Percentiles rank a stretch among this genome's conserved stretches.
Conservation (phyloP, 2,888 invertebrate species). For the Hedya salicella region DNA sequence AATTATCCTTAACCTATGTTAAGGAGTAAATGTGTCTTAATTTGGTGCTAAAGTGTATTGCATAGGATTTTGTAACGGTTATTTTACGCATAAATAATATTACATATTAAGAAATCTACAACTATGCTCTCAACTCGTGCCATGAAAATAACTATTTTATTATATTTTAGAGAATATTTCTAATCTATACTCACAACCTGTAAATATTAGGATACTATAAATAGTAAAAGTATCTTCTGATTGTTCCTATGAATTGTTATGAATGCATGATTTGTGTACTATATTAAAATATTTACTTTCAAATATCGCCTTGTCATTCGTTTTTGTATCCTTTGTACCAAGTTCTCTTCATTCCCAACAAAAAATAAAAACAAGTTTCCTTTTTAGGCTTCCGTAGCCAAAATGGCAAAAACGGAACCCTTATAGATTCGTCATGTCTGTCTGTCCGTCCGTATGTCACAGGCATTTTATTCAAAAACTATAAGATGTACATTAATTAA, state of each 20-base stretch:
- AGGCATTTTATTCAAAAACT: too few relatives aligned
- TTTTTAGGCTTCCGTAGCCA: too few relatives aligned
- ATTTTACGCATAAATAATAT: background rate
- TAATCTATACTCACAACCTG: slow-evolving; percentile 26
- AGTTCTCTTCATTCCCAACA: too few relatives aligned
- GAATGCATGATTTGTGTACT: slow-evolving; percentile 37
- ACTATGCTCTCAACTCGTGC: slow-evolving; percentile 38
- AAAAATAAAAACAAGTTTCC: too few relatives aligned
- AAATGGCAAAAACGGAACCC: too few relatives aligned
- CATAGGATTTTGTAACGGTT: background rate
- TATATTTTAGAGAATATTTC: slow-evolving; percentile 1
- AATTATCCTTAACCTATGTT: slow-evolving; percentile 16
- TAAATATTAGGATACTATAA: slow-evolving; percentile 35
- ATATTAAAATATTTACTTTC: slow-evolving; percentile 22
- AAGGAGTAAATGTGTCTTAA: slow-evolving; percentile 5
- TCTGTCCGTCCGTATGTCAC: too few relatives aligned
- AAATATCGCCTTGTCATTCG: background rate
- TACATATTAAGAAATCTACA: slow-evolving; percentile 4
- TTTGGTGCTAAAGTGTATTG: slow-evolving; percentile 23
- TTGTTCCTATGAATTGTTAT: slow-evolving; percentile 34
- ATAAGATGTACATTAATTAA: too few relatives aligned
- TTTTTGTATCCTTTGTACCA: background rate
- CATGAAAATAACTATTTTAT: slow-evolving; percentile 24
- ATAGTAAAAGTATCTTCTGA: slow-evolving; percentile 10
- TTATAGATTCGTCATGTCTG: too few relatives aligned